Conservation (phyloP, 2,797 vertebrate genomes). For the Helostoma temminkii region DNA sequence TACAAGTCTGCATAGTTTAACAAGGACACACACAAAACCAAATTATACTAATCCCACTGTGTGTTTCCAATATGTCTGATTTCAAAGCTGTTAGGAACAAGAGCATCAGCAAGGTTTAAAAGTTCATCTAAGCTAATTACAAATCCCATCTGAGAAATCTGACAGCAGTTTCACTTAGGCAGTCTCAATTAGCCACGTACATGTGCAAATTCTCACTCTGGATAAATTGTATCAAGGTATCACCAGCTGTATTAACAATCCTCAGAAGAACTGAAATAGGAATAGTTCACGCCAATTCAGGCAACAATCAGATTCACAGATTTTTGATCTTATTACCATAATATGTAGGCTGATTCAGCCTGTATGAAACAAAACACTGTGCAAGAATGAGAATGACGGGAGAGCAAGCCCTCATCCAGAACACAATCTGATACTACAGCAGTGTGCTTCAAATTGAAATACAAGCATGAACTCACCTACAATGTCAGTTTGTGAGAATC, state of each 20-base stretch:
- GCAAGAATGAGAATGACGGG: constrained; percentile 1
- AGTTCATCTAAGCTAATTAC: constrained; percentile 63
- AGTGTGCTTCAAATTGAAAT: constrained; percentile 30
- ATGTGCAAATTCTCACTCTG: constrained; percentile 29
- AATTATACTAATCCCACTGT: neutral
- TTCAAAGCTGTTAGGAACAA: constrained; percentile 41
- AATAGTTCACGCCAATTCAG: constrained; percentile 35
- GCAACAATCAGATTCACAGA: constrained; percentile 55
- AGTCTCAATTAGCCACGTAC: constrained; percentile 35
- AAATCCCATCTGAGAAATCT: constrained; percentile 58
- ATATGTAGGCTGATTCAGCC: constrained; percentile 54
- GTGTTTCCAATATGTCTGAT: constrained; percentile 29
- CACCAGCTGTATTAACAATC: constrained; percentile 46
- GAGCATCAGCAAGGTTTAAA: constrained; percentile 52
- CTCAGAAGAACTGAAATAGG: constrained; percentile 37
- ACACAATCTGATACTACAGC: constrained; percentile 42
- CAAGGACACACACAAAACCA: neutral
- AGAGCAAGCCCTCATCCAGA: constrained; percentile 29
- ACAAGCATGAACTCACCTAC: constrained; percentile 35
- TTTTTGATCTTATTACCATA: constrained; percentile 61
- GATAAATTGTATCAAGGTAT: constrained; percentile 38
- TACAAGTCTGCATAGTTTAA: neutral
- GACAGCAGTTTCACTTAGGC: constrained; percentile 49
- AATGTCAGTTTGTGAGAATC: constrained; percentile 45
- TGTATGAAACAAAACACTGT: constrained; percentile 41